Base-by-base conservation (phyloP, 2,888 invertebrate species). In the Melitaea athalia region DNA sequence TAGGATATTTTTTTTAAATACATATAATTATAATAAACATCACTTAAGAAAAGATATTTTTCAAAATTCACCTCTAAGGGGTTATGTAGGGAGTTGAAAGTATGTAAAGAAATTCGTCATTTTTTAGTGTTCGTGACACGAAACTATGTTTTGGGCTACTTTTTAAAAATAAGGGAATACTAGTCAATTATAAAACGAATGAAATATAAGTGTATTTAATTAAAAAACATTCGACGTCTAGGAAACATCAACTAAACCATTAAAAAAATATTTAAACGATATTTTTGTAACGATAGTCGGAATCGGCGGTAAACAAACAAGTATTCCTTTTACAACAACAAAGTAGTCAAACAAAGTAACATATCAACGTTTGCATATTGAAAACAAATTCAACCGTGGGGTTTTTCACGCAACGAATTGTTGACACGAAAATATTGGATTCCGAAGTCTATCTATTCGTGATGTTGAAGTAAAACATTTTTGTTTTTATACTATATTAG, bases 341-440 rank as follows among this genome's bases (percentile, higher is more conserved):
- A n/a, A n/a, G n/a, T n/a, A n/a, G 64, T 66, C 67, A 67, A 72
- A 72, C 75, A 75, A 75, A 72, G 70, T 69, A 14, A 68, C 68
- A 69, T 66, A 72, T 74, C 72, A 66, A 67, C 62, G 66, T 59
- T 65, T 68, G 67, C 67, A 75, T 75, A 76, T 74, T 70, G 72
- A 74, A 75, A 74, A 71, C 71, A 74, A 74, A 76, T 73, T 70
- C 47, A 57, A n/a, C 65, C 50, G 55, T 62, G 65, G 49, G 65
- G 66, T 70, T 71, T 69, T 66, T 61, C 64, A 42, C 59, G 59
- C 67, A 64, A n/a, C 24, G 70, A 61, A 67, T 60, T 70, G 52
- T 70, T 70, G 67, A 67, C 67, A 70, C 59, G 62, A 67, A 70
- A 70, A 64, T 70, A 70, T 70, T 70, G 62, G 64, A 67, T 64